Percentiles rank a stretch among this genome's conserved stretches.
phyloP scores from a whole-genome alignment of 1,140 invertebrate species.

The Lasioglossum albipes region DNA sequence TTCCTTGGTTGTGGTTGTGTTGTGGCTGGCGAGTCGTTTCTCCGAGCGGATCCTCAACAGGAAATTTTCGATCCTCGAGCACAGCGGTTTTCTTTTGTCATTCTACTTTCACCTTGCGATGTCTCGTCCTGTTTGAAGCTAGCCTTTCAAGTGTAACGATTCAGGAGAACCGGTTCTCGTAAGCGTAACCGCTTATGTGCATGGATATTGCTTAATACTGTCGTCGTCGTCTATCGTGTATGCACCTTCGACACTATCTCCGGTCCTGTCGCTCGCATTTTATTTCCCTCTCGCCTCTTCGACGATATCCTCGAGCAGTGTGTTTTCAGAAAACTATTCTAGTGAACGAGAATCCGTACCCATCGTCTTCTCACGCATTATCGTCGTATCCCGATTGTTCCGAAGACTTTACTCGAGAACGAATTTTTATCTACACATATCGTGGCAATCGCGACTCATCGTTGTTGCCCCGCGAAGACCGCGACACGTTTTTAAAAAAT shows the following conservation, averaged over 20 bases:
- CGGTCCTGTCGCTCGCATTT: constrained; percentile 13
- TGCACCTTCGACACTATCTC: constrained; percentile 13
- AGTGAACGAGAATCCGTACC: not conserved
- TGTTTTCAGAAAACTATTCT: constrained; percentile 26
- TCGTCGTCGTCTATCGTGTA: constrained; percentile 7
- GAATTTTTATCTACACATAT: not conserved
- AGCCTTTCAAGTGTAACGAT: constrained; percentile 45
- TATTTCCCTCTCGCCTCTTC: not conserved
- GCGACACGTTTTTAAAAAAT: constrained; percentile 17
- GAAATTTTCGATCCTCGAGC: not conserved
- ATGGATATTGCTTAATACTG: constrained; percentile 36
- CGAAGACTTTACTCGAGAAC: not conserved
- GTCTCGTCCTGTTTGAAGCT: constrained; percentile 26
- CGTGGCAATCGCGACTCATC: not conserved
- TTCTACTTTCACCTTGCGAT: constrained; percentile 54
- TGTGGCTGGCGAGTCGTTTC: not conserved
- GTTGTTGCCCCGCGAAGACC: too few species aligned
- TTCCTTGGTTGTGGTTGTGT: not conserved
- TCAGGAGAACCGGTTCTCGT: constrained; percentile 48
- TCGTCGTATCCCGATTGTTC: not conserved
- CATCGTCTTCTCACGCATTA: not conserved
- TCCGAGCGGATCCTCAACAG: not conserved
- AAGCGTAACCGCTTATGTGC: constrained; percentile 26
- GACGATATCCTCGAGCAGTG: constrained; percentile 1
- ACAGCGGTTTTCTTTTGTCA: constrained; percentile 35